These are phyloP conservation scores for Copsychus sechellarum DNA, from an alignment of 2,113 vertebrate genomes.

Conservation along the genomic window DNA sequence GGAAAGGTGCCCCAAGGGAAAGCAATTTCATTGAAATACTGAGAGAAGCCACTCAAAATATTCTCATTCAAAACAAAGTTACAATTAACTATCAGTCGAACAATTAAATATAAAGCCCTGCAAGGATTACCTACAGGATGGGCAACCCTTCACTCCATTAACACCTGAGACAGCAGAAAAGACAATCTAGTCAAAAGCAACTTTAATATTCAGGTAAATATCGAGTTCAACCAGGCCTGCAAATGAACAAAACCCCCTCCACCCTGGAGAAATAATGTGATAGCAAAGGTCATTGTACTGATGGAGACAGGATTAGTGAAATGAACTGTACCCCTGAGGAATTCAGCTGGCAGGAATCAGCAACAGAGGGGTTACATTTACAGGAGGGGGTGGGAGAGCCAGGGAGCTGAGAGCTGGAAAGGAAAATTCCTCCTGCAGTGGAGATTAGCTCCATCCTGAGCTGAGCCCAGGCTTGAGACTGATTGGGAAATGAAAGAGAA, in stretches of 20 bases:
- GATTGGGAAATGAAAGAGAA: not conserved
- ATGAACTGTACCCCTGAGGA: not conserved
- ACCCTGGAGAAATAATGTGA: not conserved
- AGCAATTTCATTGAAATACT: not conserved
- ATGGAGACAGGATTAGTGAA: not conserved
- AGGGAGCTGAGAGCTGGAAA: not conserved
- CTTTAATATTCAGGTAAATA: constrained; percentile 59
- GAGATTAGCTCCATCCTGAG: not conserved
- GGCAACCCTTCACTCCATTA: constrained; percentile 61
- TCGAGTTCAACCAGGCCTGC: not conserved
- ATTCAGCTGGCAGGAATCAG: not conserved
- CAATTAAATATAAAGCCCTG: constrained; percentile 72
- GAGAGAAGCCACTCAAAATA: constrained; percentile 29
- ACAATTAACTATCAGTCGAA: constrained; percentile 19
- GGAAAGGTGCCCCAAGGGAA: not conserved
- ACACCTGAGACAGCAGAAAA: constrained; percentile 80
- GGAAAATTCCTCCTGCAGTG: not conserved
- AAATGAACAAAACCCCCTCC: not conserved
- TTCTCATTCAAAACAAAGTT: constrained; percentile 23
- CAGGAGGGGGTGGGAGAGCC: not conserved
- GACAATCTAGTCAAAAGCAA: constrained; percentile 70
- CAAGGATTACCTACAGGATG: constrained; percentile 75
- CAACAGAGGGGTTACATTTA: not conserved
- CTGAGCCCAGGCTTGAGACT: not conserved
- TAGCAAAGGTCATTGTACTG: not conserved